These are phyloP conservation scores for Acanthosepion esculentum DNA, from an alignment of 2,888 invertebrate species.

Conservation along the genomic window DNA sequence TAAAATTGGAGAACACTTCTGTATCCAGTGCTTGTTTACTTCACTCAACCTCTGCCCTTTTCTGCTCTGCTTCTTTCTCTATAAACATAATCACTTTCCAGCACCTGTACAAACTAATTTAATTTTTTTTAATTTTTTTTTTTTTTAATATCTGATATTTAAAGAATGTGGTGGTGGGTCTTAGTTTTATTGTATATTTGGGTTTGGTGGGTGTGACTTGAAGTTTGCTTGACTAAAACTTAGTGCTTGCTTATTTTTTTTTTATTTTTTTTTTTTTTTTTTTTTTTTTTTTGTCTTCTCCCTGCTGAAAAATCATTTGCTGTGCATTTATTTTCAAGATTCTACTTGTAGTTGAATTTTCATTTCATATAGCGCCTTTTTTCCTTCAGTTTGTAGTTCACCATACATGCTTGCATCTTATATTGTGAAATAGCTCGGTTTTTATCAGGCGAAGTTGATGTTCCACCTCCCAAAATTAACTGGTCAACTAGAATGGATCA, in stretches of 20 bases:
- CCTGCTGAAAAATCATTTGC: not conserved
- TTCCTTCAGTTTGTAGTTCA: not conserved
- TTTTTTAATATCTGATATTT: not conserved
- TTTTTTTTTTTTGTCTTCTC: not conserved
- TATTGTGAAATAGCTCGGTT: not conserved
- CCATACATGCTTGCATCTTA: not conserved
- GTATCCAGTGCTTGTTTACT: not conserved
- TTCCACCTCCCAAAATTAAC: conserved; percentile 33
- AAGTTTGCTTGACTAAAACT: not conserved
- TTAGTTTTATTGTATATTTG: not conserved
- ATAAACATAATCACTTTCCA: not conserved
- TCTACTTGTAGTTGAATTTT: not conserved
- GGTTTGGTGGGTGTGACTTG: not conserved
- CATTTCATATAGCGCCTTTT: not conserved
- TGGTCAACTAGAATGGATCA: conserved; percentile 33
- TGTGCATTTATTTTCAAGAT: not conserved
- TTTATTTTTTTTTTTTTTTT: not conserved
- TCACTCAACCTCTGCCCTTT: not conserved
- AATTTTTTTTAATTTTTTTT: not conserved
- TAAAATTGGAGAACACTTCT: not conserved
- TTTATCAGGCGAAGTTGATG: conserved; percentile 33
- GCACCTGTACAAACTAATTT: not conserved
- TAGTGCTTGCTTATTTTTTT: not conserved
- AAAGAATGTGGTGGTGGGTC: not conserved
- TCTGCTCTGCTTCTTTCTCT: not conserved